These are phyloP conservation scores for Neogale vison DNA, from an alignment of 2,113 vertebrate genomes.

Conservation along the genomic window DNA sequence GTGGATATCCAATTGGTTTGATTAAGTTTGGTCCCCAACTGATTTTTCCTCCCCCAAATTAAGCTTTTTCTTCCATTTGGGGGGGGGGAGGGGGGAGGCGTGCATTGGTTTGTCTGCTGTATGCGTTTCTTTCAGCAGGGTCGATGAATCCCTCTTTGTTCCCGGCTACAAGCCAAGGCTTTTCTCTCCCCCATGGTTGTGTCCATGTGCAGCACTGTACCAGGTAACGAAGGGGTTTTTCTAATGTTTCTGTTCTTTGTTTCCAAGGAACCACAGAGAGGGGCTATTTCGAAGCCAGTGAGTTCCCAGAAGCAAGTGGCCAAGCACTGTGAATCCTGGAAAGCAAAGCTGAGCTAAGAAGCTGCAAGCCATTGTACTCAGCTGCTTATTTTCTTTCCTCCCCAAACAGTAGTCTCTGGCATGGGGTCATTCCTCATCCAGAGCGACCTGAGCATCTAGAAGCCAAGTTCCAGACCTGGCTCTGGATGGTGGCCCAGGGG, in stretches of 20 bases:
- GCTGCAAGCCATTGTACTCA: fast-evolving
- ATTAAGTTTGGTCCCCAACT: neutral
- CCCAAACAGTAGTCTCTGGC: neutral
- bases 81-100: neutral
- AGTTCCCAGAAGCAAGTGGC: neutral
- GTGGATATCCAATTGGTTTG: neutral
- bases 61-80: neutral
- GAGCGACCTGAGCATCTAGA: fast-evolving
- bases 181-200: neutral
- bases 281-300: neutral
- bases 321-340: neutral
- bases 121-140: neutral
- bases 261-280: neutral
- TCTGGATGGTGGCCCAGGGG: neutral
- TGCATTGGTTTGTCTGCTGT: neutral
- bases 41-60: neutral
- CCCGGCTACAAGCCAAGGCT: neutral
- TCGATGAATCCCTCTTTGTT: constrained; percentile 34
- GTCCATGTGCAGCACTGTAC: neutral
- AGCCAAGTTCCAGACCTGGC: too few relatives aligned
- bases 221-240: constrained; percentile 49
- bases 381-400: neutral
- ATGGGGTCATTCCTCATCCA: fast-evolving
- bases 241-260: constrained; percentile 54
- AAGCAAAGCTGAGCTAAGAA: neutral